Percentiles rank a stretch among this genome's conserved stretches.
phyloP scores from a whole-genome alignment of 1,140 invertebrate genomes.

The Ladona fulva region DNA sequence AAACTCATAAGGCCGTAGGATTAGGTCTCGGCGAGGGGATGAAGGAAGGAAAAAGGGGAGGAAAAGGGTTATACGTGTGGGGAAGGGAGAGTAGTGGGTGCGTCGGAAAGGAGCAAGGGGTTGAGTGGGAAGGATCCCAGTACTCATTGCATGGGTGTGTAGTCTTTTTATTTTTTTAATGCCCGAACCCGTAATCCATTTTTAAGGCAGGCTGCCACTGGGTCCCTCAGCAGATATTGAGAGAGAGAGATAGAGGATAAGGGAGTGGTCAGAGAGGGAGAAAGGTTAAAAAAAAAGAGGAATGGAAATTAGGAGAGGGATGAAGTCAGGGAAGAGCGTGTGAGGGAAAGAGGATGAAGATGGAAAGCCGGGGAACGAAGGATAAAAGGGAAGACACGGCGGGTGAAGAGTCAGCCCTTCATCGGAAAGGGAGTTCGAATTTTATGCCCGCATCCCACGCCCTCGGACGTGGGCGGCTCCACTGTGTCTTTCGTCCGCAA shows the following conservation, averaged over 20 bases:
- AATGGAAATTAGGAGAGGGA: neutral
- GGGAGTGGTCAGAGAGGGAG: neutral
- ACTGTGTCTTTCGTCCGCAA: no score
- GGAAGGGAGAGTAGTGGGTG: neutral
- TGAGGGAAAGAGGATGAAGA: no score
- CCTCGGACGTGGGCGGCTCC: no score
- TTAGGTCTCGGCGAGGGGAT: neutral
- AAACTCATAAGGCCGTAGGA: slow-evolving; percentile 4
- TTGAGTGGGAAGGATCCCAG: neutral
- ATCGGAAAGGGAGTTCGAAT: no score
- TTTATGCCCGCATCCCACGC: no score
- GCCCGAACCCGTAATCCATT: neutral
- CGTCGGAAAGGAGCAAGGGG: neutral
- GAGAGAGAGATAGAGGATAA: neutral
- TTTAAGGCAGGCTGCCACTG: neutral
- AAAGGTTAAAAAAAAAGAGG: neutral
- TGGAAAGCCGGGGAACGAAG: no score
- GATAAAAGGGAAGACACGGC: no score
- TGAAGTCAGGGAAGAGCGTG: neutral
- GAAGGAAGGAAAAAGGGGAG: neutral
- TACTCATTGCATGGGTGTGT: slow-evolving; percentile 8
- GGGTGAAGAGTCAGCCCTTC: no score
- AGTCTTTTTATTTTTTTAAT: slow-evolving; percentile 9
- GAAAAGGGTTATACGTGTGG: neutral
- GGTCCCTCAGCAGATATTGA: neutral